Evolutionary conservation across 2,113 vertebrate genomes (phyloP).

Genomic region (Hymenochirus boettgeri): DNA sequence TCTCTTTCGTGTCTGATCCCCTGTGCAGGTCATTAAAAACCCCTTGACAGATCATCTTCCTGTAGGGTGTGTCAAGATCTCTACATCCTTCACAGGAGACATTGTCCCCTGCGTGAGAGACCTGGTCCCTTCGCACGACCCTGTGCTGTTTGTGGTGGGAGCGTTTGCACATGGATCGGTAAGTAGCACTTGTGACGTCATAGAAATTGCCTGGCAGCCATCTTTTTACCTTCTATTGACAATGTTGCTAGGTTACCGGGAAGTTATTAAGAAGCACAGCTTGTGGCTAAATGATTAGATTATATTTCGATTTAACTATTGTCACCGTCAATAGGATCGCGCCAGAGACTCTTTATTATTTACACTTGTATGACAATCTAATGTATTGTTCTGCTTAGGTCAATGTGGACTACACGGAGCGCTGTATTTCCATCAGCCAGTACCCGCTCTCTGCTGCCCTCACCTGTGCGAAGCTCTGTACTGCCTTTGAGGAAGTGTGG

Average conservation of each 20-base stretch:
- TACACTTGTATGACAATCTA: too few species aligned
- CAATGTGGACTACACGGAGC: conserved; percentile 86
- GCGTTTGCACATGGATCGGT: conserved; percentile 93
- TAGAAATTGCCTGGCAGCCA: too few species aligned
- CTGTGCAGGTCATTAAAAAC: conserved; percentile 82
- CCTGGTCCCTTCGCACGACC: conserved; percentile 72
- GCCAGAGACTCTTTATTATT: too few species aligned
- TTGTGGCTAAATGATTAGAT: too few species aligned
- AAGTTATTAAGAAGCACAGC: too few species aligned
- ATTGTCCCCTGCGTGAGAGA: conserved; percentile 66
- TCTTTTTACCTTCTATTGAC: too few species aligned
- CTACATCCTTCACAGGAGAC: conserved; percentile 74
- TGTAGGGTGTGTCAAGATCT: conserved; percentile 80
- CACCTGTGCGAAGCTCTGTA: conserved; percentile 91
- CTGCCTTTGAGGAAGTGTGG: conserved; percentile 93
- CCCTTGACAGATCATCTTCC: conserved; percentile 90
- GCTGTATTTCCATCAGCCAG: conserved; percentile 88
- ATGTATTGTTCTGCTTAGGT: conserved; percentile 60
- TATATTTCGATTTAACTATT: too few species aligned
- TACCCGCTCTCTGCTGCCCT: conserved; percentile 94
- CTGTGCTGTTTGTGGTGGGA: conserved; percentile 82
- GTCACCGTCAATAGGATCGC: too few species aligned
- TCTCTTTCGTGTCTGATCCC: not conserved
- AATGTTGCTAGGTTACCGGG: too few species aligned
- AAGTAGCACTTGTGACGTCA: conserved; percentile 44